Conservation (phyloP, 2,888 invertebrate genomes). For the Epistrophe eligans region DNA sequence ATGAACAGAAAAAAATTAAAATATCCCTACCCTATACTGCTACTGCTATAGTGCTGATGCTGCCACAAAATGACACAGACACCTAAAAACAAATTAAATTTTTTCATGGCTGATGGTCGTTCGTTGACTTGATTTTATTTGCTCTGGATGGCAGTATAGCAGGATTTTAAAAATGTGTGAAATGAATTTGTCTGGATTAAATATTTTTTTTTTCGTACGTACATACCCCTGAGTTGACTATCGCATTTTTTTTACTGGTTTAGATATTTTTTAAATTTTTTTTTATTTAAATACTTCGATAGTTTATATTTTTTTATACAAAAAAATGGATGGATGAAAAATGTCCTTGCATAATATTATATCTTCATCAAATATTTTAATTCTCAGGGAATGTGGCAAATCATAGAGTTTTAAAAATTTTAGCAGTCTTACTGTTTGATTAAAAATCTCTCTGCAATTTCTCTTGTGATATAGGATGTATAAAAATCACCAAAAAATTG, state of each 20-base stretch:
- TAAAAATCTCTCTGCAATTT: no score
- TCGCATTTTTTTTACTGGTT: neutral
- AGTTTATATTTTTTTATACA: no score
- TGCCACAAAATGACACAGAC: neutral
- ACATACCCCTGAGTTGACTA: neutral
- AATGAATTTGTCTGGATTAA: neutral
- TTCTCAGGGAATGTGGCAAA: no score
- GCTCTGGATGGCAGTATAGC: neutral
- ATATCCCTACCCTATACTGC: constrained; percentile 9
- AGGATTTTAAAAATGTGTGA: constrained; percentile 16
- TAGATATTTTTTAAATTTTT: neutral
- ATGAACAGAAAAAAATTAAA: neutral
- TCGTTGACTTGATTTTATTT: constrained; percentile 3
- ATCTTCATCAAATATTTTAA: neutral
- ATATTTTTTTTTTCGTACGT: neutral
- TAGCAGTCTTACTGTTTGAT: no score
- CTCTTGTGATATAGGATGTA: no score
- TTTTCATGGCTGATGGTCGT: neutral
- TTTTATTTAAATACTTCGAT: neutral
- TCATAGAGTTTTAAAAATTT: no score
- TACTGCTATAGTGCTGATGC: no score
- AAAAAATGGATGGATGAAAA: no score
- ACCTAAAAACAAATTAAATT: constrained; percentile 33
- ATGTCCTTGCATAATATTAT: neutral
- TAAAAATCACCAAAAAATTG: no score